Base-by-base conservation (phyloP, 2,888 invertebrate genomes). In the Drosophila birchii region DNA sequence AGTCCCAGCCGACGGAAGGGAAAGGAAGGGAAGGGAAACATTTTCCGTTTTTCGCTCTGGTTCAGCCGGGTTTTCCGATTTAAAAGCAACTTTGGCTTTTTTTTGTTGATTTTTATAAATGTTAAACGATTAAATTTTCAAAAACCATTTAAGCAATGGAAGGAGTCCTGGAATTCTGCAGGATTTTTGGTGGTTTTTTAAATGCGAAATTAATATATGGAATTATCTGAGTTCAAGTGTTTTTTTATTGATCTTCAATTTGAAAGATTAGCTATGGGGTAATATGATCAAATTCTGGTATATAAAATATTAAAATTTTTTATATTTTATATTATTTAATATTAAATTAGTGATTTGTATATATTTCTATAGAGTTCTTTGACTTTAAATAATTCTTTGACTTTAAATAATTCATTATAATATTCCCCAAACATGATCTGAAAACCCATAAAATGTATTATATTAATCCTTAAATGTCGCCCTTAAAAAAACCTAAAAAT, bases 111-210 rank as follows among this genome's bases (percentile, higher is more conserved):
- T 16, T 51, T 34, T 64, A n/a, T 34, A 34, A 20, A 64, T 34
- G 66, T 51, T 51, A 64, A 64, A 49, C 49, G 64, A 64, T 63
- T 64, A 49, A 64, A 7, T 41, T 34, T 34, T 32, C 26, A 12
- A n/a, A 61, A 63, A 23, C 23, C 16, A 58, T n/a, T 64, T 49
- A 41, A 62, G 32, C 20, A 26, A 5, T 32, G n/a, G 32, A 3
- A 32, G 5, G 11, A 26, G 26, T 45, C n/a, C 11, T 5, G 16
- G 5, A 5, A 43, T 5, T 3, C 20, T 11, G 5, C 9, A 29
- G 47, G n/a, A 29, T n/a, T 47, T 47, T 29, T 29, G 6, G 29
- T 29, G 14, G n/a, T 4, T 7, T 9, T 2, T 9, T 34, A 11
- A 34, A 20, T 20, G 20, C 9, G 16, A 9, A 34, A 5, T 51